These are phyloP conservation scores for Athalia rosae DNA, from an alignment of 2,888 invertebrate genomes.

Conservation along the genomic window DNA sequence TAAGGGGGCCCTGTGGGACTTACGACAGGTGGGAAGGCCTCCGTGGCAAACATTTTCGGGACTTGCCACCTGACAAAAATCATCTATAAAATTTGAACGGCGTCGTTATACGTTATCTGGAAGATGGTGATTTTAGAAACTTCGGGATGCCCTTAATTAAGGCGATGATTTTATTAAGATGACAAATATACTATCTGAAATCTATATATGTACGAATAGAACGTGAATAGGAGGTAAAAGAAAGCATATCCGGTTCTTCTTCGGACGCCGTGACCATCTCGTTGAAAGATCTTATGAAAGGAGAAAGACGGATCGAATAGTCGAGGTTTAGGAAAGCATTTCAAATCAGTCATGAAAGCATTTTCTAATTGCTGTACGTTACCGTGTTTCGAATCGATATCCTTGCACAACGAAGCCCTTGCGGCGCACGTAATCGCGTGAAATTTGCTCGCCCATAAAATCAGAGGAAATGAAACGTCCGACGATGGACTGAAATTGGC, in stretches of 20 bases:
- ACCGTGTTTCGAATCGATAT: no score
- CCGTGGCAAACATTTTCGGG: no score
- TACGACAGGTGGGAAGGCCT: slow-evolving; percentile 21
- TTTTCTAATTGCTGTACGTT: not conserved
- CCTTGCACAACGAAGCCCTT: no score
- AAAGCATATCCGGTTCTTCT: slow-evolving; percentile 39
- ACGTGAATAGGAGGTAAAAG: slow-evolving; percentile 12
- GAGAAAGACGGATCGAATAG: not conserved
- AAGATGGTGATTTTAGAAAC: no score
- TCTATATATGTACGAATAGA: not conserved
- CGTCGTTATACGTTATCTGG: no score
- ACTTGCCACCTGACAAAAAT: not conserved
- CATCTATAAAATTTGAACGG: not conserved
- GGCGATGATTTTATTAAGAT: no score
- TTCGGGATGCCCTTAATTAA: no score
- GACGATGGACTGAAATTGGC: no score
- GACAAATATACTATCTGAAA: not conserved
- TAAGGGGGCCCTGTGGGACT: not conserved
- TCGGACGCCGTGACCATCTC: slow-evolving; percentile 36
- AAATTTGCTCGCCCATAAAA: no score
- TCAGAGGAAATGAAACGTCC: no score
- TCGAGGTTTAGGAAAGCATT: slow-evolving; percentile 14
- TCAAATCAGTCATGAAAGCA: slow-evolving; percentile 21
- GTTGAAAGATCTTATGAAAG: slow-evolving; percentile 2
- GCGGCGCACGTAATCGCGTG: no score